These are phyloP conservation scores for Egretta garzetta DNA, from an alignment of 2,113 vertebrate species.

Conservation along the genomic window DNA sequence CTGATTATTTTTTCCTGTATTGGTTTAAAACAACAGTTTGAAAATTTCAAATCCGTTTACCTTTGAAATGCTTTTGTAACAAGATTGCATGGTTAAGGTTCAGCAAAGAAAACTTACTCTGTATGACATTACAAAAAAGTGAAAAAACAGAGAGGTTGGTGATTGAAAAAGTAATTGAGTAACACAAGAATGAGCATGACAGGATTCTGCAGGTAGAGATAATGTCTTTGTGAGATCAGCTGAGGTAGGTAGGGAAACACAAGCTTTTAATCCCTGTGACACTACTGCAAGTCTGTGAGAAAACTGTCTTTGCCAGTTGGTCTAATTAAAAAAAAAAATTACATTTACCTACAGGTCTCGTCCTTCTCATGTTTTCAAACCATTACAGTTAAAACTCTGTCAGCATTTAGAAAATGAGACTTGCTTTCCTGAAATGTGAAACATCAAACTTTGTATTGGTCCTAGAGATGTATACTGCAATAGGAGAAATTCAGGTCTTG, in stretches of 20 bases:
- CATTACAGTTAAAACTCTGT: neutral
- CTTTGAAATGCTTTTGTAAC: neutral
- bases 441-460: neutral
- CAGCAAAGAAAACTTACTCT: neutral
- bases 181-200: neutral
- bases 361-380: neutral
- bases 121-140: neutral
- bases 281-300: neutral
- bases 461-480: neutral
- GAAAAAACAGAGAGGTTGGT: neutral
- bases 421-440: neutral
- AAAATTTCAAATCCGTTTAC: neutral
- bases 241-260: neutral
- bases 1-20: neutral
- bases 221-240: neutral
- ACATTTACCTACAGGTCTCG: neutral
- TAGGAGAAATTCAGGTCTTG: neutral
- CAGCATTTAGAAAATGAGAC: neutral
- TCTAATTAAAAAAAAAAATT: neutral
- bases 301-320: neutral
- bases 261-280: neutral
- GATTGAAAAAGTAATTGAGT: neutral
- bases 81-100: neutral
- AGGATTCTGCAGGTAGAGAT: neutral
- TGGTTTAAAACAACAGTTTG: neutral